Percentiles rank a stretch among this genome's conserved stretches.
Evolutionary conservation across 2,797 vertebrate species (phyloP).

Genomic region (Chloroceryle inda): DNA sequence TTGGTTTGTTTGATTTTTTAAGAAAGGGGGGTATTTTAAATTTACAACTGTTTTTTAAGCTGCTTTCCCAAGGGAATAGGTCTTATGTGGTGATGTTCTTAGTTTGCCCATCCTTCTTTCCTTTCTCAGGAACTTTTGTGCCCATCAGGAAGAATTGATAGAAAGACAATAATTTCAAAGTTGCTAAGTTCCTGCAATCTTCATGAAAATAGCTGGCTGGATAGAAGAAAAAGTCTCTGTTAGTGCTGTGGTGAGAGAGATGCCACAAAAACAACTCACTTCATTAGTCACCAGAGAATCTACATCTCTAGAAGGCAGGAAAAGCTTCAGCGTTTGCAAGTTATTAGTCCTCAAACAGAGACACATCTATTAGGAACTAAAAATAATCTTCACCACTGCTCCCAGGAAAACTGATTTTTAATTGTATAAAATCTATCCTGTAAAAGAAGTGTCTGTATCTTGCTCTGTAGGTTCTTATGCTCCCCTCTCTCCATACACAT

Average conservation of each 20-base stretch:
- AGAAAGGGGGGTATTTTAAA: background rate
- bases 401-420: constrained; percentile 20
- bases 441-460: constrained; percentile 1
- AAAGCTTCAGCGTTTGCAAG: background rate
- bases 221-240: constrained; percentile 1
- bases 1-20: background rate
- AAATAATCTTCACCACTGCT: background rate
- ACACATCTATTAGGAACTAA: background rate
- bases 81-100: background rate
- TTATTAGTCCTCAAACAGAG: constrained; percentile 20
- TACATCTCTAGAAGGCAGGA: constrained; percentile 2
- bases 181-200: background rate
- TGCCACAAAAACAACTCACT: background rate
- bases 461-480: background rate
- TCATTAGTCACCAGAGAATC: constrained; percentile 40
- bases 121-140: background rate
- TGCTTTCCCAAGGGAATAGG: background rate
- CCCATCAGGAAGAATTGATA: background rate
- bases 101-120: background rate
- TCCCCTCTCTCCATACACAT: background rate
- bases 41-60: background rate
- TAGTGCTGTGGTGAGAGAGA: background rate
- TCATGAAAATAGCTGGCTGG: background rate
- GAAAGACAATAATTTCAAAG: background rate
- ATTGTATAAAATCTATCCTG: constrained; percentile 4